Base-by-base conservation (phyloP, 2,113 vertebrate species). In the Xyrauchen texanus region DNA sequence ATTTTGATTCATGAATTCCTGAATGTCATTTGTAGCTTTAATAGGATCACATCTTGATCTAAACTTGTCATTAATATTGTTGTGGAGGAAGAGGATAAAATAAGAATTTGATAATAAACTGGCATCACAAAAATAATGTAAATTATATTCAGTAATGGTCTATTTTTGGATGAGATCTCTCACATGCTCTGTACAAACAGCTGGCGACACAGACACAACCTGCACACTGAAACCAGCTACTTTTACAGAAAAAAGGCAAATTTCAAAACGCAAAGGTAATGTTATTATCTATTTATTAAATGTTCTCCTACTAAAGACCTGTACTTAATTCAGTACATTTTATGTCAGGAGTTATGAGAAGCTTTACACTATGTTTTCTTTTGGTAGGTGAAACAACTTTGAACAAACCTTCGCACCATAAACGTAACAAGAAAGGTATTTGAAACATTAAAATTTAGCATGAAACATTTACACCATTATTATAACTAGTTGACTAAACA, bases 251-350 rank as follows among this genome's bases (percentile, higher is more conserved):
- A 60, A 78, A 51, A 51, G 5, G 47, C 12, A 7, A 8, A 68
- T 1, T 4, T 68, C 58, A 53, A 84, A 74, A 46, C 62, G 68
- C 11, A 44, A 46, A 81, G 75, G 82, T 84, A 55, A 66, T 15
- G 6, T 1, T 2, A 5, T 52, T 51, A 34, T 34, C 21, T 34
- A 34, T 57, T 11, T 9, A 5, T 64, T 34, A 60, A 34, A 71
- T 7, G 11, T 42, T 10, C 4, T 8, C 34, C 10, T 7, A 6
- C 13, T 5, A 46, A 16, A 63, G 12, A 8, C 42, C 45, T 68
- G 11, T 63, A 52, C 47, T 51, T 8, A 45, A 61, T 8, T 21
- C 11, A 16, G 1, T 51, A 10, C 8, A 4, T 12, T 55, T 34
- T 34, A 34, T 34, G 21, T 34, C 21, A 34, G 21, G 15, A 58